Evolutionary conservation across 2,888 invertebrate genomes (phyloP), one percentile per base, ranked within the genome.

Genomic region (Chelonus formosanus): DNA sequence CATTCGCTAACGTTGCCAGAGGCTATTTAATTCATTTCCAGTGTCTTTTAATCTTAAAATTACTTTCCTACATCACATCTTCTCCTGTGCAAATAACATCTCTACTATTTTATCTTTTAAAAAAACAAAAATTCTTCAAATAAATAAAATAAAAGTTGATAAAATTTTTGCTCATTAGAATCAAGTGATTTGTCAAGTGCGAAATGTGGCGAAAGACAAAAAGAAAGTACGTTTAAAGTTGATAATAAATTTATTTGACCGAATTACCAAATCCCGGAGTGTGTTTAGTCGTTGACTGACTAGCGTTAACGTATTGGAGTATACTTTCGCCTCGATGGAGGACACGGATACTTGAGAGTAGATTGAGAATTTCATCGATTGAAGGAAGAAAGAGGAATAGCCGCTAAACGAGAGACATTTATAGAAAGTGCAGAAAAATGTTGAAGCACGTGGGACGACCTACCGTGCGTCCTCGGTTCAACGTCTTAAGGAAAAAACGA

Each of bases 361-460:
- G 10, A 31, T 45, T 47, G 47, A 55, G 20, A 44, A 7, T 47
- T 10, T 43, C 8, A 10, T 57, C 44, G 65, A 50, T 36, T 59
- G 53, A 34, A 56, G 8, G 40, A n/a, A 36, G 32, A 43, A 20
- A 40, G 44, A 56, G 43, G 45, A 34, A n/a, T 20, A 48, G 5
- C 35, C 7, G 36, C 45, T 5, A 47, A 47, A 58, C 35, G 31
- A 31, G 5, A 32, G 31, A 52, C 5, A 6, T 4, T 31, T 31
- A 43, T 32, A 59, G 7, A 56, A 7, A 59, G 40, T 32, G 54
- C 40, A 40, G 45, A 64, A 72, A 67, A 67, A 83, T 83, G 83
- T 73, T 83, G 75, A 83, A 83, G 72, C 75, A 83, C 74, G 72
- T 73, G 60, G 75, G 76, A 70, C 76, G 79, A 57, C 73, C 77